phyloP scores from a whole-genome alignment of 2,888 invertebrate species.

The Branchellion lobata region DNA sequence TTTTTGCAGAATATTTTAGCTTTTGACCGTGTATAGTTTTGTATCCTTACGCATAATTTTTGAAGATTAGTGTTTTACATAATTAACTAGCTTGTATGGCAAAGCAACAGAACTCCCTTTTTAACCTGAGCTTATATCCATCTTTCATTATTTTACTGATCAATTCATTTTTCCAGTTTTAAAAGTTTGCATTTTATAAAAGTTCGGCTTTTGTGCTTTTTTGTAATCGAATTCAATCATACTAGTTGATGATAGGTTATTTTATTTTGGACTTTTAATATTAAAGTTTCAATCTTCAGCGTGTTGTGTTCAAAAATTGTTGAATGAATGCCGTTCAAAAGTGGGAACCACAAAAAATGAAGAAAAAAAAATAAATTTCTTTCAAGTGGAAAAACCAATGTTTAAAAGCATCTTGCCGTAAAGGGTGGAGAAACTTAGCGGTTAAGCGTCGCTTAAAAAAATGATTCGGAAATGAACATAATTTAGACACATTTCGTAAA shows the following conservation, averaged over 20 bases:
- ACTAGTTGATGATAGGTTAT: neutral
- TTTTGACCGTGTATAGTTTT: constrained; percentile 33
- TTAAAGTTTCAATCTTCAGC: constrained; percentile 1
- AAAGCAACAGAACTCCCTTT: constrained; percentile 1
- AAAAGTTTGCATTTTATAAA: constrained; percentile 38
- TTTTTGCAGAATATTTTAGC: constrained; percentile 38
- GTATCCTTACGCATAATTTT: constrained; percentile 21
- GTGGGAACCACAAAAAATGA: too few relatives aligned
- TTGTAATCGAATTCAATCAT: constrained; percentile 10
- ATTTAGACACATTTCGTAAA: too few relatives aligned
- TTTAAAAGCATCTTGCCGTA: too few relatives aligned
- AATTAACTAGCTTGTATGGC: constrained; percentile 5
- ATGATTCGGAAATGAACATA: too few relatives aligned
- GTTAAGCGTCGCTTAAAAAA: too few relatives aligned
- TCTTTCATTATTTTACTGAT: constrained; percentile 26
- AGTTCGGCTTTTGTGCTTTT: constrained; percentile 15
- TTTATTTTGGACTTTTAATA: neutral
- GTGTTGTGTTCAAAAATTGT: too few relatives aligned
- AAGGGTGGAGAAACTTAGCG: too few relatives aligned
- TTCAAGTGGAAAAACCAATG: too few relatives aligned
- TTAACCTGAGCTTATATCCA: constrained; percentile 31
- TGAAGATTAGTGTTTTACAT: constrained; percentile 13
- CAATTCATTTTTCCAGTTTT: constrained; percentile 35
- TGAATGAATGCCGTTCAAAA: too few relatives aligned
- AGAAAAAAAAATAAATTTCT: too few relatives aligned